These are phyloP conservation scores for Haemorhous mexicanus DNA, from an alignment of 2,113 vertebrate species.

Conservation along the genomic window DNA sequence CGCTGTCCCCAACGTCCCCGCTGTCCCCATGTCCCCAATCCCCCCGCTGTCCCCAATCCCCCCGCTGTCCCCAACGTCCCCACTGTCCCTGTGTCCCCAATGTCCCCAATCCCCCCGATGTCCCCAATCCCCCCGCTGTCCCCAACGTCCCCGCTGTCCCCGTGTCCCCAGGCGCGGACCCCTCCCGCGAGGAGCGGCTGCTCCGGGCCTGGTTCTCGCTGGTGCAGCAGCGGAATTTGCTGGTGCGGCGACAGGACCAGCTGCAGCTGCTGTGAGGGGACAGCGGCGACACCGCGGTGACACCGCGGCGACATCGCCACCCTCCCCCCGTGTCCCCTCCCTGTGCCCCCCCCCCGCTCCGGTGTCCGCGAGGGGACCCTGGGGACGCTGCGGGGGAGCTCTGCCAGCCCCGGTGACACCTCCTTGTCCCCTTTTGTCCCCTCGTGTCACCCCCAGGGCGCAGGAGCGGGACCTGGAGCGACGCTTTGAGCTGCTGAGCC, in stretches of 20 bases:
- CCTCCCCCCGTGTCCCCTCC: not conserved
- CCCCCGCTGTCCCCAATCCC: too few relatives aligned
- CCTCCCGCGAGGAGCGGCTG: not conserved
- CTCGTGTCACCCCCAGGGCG: not conserved
- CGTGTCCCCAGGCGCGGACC: not conserved
- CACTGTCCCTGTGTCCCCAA: too few relatives aligned
- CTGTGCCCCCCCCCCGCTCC: too few relatives aligned
- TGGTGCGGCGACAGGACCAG: not conserved
- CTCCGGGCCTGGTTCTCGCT: not conserved
- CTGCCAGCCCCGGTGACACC: not conserved
- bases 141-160: not conserved
- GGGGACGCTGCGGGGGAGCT: not conserved
- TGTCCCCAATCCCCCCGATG: not conserved
- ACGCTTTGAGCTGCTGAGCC: not conserved
- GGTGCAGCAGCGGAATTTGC: not conserved
- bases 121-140: not conserved
- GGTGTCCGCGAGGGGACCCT: too few relatives aligned
- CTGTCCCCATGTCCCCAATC: too few relatives aligned
- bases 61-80: too few relatives aligned
- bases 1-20: too few relatives aligned
- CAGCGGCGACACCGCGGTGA: not conserved
- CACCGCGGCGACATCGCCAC: too few relatives aligned
- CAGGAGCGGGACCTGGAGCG: not conserved
- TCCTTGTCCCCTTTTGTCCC: not conserved
- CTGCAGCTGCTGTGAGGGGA: not conserved